Conservation (phyloP, 2,113 vertebrate species). For the Notiomystis cincta region DNA sequence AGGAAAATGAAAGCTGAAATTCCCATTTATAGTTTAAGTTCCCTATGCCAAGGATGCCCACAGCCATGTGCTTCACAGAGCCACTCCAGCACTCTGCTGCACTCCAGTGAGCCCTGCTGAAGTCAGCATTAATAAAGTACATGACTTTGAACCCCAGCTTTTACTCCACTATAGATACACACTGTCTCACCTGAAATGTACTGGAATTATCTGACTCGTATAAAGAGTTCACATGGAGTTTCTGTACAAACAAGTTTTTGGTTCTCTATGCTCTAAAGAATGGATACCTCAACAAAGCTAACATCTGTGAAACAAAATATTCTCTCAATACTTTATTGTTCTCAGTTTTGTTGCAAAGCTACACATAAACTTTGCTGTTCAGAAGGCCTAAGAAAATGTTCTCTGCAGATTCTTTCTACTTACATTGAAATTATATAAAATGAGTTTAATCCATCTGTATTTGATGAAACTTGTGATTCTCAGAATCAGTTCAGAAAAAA, state of each 20-base stretch:
- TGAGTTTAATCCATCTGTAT: not conserved
- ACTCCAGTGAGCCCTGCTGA: not conserved
- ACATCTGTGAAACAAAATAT: not conserved
- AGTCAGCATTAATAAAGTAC: not conserved
- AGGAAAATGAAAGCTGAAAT: not conserved
- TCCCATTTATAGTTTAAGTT: not conserved
- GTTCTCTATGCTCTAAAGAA: not conserved
- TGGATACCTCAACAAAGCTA: not conserved
- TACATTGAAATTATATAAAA: not conserved
- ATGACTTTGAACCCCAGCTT: not conserved
- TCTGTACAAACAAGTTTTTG: not conserved
- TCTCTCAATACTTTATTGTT: not conserved
- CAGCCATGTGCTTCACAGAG: not conserved
- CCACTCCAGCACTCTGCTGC: not conserved
- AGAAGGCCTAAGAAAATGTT: not conserved
- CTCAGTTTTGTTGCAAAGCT: not conserved
- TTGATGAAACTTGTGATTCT: not conserved
- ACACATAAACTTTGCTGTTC: not conserved
- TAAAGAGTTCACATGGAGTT: not conserved
- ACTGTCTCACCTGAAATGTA: not conserved
- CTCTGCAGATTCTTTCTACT: not conserved
- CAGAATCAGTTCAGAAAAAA: not conserved
- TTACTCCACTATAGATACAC: not conserved
- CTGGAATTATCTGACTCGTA: not conserved
- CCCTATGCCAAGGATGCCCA: not conserved